Base-by-base conservation (phyloP, 2,888 invertebrate species). In the Smittia aterrima region DNA sequence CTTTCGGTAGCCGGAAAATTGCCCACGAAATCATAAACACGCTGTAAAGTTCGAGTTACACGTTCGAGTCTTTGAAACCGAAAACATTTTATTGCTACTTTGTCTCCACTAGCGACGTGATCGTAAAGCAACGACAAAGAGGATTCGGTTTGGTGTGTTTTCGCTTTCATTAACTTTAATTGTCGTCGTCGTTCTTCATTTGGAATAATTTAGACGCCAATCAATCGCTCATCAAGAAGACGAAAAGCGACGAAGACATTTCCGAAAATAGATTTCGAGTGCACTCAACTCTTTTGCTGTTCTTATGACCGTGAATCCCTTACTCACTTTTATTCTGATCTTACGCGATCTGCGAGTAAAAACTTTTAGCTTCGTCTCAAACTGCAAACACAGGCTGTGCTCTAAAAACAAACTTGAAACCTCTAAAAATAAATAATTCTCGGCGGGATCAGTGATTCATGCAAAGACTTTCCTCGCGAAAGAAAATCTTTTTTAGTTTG, bases 201-300 rank as follows among this genome's bases (percentile, higher is more conserved):
- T 32, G 13, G 18, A 38, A 38, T 66, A 32, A 66, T 66, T 66
- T 66, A 66, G 66, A 66, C 66, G 38, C 66, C 66, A 66, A 66
- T 66, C 38, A 27, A 66, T 66, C 66, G 27, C 18, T 66, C 66
- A 38, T 32, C 66, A 32, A 16, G 13, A 13, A 18, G 11, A 38
- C 38, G 6, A 38, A 11, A 38, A 38, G 6, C 11, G 38, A 11
- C 53, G 3, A 47, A 47, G 53, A 47, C n/a, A 11, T 11, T 47
- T 47, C 53, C 11, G n/a, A 47, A 47, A 7, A 7, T 47, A 47
- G 53, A 47, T 4, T 47, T 13, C 2, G 9, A 58, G 58, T 58
- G 58, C 58, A 58, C 16, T 58, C 18, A 58, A 58, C 58, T 58
- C 18, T 22, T 18, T 11, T 22, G 3, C 58, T 18, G 3, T 32